These are phyloP conservation scores for Guaruba guarouba DNA, from an alignment of 2,113 vertebrate genomes.

Conservation along the genomic window DNA sequence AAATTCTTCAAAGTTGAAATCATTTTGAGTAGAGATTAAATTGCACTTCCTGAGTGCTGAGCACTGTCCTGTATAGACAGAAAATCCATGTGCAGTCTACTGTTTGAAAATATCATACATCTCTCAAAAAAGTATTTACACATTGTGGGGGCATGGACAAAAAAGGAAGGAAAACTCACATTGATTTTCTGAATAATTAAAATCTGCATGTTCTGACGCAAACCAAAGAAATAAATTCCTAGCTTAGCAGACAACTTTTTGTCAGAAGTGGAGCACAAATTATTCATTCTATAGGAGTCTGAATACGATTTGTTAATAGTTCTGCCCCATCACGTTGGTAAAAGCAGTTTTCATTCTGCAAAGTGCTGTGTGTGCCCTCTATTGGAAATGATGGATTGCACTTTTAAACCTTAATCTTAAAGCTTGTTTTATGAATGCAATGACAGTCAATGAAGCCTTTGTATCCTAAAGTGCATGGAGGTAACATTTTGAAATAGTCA, in stretches of 20 bases:
- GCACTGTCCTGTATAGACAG: not conserved
- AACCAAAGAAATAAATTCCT: not conserved
- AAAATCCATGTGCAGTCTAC: not conserved
- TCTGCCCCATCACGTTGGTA: not conserved
- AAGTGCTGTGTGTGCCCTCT: conserved; percentile 3
- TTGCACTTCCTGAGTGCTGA: not conserved
- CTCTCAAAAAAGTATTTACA: not conserved
- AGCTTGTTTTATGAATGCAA: not conserved
- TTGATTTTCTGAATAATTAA: not conserved
- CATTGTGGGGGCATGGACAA: not conserved
- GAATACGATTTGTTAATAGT: not conserved
- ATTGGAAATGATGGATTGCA: not conserved
- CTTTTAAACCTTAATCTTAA: not conserved
- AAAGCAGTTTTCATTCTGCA: not conserved
- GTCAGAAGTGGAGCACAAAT: not conserved
- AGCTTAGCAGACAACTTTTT: not conserved
- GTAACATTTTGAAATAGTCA: not conserved
- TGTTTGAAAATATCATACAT: not conserved
- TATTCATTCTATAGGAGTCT: not conserved
- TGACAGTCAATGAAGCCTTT: not conserved
- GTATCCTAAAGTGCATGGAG: not conserved
- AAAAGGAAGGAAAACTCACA: not conserved
- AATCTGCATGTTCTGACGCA: not conserved
- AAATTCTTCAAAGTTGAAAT: not conserved
- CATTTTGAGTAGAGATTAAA: not conserved